Base-by-base conservation (phyloP, 1,140 invertebrate species). In the Dufourea novaeangliae region DNA sequence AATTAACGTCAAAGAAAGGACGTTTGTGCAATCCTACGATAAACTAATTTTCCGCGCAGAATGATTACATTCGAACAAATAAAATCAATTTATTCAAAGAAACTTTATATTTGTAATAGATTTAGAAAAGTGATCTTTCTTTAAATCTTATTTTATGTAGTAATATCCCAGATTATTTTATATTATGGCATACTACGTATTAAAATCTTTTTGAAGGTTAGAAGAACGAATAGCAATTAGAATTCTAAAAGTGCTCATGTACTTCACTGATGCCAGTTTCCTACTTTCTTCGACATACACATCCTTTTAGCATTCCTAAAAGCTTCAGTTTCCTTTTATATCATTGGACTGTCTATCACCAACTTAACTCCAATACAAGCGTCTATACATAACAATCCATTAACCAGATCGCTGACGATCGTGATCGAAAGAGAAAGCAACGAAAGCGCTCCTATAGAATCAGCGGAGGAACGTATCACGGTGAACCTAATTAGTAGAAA, bases 401-500 rank as follows among this genome's bases (percentile, higher is more conserved):
- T 29, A 29, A 56, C 52, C 22, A 27, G 12, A 56, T 56, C 25
- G 3, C 3, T 32, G 14, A 5, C 11, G n/a, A n/a, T n/a, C n/a
- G n/a, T n/a, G n/a, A n/a, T n/a, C n/a, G n/a, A n/a, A 12, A 54
- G n/a, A n/a, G n/a, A 27, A 17, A n/a, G n/a, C 46, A 50, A 50
- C 8, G 20, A 62, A 64, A 52, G 4, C 62, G n/a, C 17, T 25
- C n/a, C 10, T 10, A 1, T 34, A 44, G 20, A 77, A 77, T 39
- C 54, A 25, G 25, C 37, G n/a, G 17, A 25, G 37, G 56, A 12
- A 22, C 1, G 54, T 14, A 50, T 20, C 56, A 41, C 37, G 64
- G 39, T 8, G 37, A 75, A 69, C 25, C 46, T 68, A 75, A 75
- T 75, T 34, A 57, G n/a, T 27, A 32, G 34, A 17, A 32, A 41